Evolutionary conservation across 2,797 vertebrate genomes (phyloP).

Genomic region (Phalanger gymnotis): DNA sequence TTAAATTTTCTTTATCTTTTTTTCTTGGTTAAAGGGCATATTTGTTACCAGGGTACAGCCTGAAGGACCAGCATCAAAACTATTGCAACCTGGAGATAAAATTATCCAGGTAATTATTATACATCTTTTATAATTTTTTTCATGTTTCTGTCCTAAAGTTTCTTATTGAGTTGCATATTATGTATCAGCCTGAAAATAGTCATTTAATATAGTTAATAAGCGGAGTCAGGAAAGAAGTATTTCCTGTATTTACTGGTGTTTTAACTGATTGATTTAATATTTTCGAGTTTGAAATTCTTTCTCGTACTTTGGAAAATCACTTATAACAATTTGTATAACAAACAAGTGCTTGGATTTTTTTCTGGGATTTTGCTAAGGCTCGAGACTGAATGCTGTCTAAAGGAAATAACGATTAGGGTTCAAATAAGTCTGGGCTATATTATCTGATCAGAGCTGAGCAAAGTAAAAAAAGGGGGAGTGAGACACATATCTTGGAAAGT

Average conservation of each 20-base stretch:
- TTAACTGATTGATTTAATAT: conserved; percentile 26
- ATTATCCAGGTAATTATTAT: conserved; percentile 93
- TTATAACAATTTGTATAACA: not conserved
- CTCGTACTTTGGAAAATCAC: conserved; percentile 40
- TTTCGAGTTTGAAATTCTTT: conserved; percentile 57
- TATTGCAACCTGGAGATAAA: conserved; percentile 97
- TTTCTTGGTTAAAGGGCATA: conserved; percentile 90
- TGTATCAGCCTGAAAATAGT: conserved; percentile 29
- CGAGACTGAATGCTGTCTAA: not conserved
- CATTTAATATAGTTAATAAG: not conserved
- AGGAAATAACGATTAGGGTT: not conserved
- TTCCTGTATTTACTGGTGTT: conserved; percentile 21
- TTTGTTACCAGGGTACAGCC: conserved; percentile 98
- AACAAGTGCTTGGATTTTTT: conserved; percentile 19
- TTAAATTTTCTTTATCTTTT: conserved; percentile 53
- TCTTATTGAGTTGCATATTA: conserved; percentile 13
- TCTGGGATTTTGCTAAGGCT: conserved; percentile 46
- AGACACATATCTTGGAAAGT: not conserved
- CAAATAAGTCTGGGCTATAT: not conserved
- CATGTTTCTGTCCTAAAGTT: not conserved
- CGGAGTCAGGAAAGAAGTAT: conserved; percentile 10
- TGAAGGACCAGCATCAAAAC: conserved; percentile 95
- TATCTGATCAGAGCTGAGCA: not conserved
- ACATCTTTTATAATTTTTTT: conserved; percentile 1
- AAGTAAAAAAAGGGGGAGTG: not conserved